Conservation (phyloP, 2,113 vertebrate genomes). For the Myrmecobius fasciatus region DNA sequence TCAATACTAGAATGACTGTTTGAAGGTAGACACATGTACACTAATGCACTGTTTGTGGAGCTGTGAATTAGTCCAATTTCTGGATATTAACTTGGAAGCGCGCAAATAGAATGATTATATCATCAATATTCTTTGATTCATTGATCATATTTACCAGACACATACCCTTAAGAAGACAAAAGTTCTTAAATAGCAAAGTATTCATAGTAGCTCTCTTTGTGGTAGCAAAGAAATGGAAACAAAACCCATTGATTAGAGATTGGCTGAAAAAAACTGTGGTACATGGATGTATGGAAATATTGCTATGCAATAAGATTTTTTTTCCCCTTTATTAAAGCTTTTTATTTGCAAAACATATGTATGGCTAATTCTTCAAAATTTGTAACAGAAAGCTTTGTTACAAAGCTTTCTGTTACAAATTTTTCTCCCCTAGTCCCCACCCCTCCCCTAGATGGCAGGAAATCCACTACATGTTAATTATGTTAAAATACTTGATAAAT, state of each 20-base stretch:
- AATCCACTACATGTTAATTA: no score
- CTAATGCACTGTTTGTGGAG: not conserved
- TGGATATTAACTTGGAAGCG: not conserved
- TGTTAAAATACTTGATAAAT: no score
- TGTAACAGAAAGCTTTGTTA: no score
- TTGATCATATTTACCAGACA: not conserved
- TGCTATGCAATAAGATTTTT: not conserved
- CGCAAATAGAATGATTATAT: not conserved
- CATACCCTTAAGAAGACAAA: not conserved
- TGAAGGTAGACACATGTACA: not conserved
- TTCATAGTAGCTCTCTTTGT: not conserved
- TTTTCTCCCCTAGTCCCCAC: no score
- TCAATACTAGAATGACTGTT: not conserved
- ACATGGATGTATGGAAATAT: not conserved
- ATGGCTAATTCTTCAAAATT: no score
- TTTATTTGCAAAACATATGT: no score
- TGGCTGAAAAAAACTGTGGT: not conserved
- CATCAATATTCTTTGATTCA: not conserved
- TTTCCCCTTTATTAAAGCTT: no score
- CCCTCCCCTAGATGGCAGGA: no score
- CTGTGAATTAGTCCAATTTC: not conserved
- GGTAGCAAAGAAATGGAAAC: not conserved
- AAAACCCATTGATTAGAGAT: not conserved
- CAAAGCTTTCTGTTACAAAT: no score
- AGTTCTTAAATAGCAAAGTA: not conserved